These are phyloP conservation scores for Lasiurus cinereus DNA, from an alignment of 2,113 vertebrate genomes.

Conservation along the genomic window DNA sequence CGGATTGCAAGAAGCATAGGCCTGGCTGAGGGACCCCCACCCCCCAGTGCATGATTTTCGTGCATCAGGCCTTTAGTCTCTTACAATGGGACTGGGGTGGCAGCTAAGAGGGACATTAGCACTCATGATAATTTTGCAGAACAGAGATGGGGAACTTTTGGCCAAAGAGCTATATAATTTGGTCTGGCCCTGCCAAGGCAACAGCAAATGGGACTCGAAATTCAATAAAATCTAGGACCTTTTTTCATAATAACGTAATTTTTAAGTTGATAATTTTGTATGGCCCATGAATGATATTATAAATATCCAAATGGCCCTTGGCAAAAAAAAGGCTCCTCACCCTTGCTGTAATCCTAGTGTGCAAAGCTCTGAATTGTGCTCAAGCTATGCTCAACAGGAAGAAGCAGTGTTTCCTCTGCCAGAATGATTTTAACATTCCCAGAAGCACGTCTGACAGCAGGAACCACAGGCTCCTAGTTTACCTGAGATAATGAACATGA, in stretches of 20 bases:
- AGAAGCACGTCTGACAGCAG: neutral
- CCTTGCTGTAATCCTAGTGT: neutral
- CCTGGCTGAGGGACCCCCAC: rapidly evolving
- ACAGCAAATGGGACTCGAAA: too few relatives aligned
- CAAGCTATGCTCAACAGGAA: neutral
- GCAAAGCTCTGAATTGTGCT: neutral
- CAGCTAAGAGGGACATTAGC: neutral
- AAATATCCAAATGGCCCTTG: too few relatives aligned
- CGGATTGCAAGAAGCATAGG: too few relatives aligned
- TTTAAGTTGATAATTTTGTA: too few relatives aligned
- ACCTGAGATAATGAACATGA: conserved; percentile 94
- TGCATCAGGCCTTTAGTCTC: neutral
- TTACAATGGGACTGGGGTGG: neutral
- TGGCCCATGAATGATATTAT: too few relatives aligned
- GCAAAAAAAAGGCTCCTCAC: too few relatives aligned
- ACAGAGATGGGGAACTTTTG: neutral
- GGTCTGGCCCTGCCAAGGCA: too few relatives aligned
- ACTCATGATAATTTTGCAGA: neutral
- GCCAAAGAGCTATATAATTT: too few relatives aligned
- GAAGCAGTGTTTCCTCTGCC: neutral
- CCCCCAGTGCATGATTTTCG: too few relatives aligned
- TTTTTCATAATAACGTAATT: too few relatives aligned
- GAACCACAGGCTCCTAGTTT: neutral
- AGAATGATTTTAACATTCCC: neutral
- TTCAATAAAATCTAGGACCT: too few relatives aligned